Conservation (phyloP, 1,140 invertebrate genomes). For the Phocides pigmalion region DNA sequence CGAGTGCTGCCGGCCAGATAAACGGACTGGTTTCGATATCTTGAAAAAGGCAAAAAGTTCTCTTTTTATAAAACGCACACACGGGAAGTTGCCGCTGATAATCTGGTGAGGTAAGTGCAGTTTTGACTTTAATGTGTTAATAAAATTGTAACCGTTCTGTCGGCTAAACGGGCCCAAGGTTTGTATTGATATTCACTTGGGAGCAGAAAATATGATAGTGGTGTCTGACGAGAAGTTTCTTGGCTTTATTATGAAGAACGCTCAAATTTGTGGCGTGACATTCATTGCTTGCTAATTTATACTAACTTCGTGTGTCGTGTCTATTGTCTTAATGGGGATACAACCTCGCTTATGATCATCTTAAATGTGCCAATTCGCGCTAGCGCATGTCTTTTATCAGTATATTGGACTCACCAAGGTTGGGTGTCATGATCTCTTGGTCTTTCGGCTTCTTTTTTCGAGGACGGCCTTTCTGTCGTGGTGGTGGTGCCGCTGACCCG, state of each 20-base stretch:
- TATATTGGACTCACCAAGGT: conserved; percentile 87
- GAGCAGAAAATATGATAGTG: conserved; percentile 14
- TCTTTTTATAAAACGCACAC: conserved; percentile 66
- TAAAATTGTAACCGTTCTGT: conserved; percentile 81
- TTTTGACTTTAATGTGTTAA: conserved; percentile 82
- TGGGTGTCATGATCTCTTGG: conserved; percentile 92
- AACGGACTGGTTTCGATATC: conserved; percentile 77
- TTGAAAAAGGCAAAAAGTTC: conserved; percentile 60
- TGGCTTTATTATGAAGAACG: conserved; percentile 1
- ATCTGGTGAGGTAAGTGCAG: conserved; percentile 77
- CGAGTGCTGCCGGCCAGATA: conserved; percentile 62
- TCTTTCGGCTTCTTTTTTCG: conserved; percentile 96
- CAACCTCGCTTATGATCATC: neutral
- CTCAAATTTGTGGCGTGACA: conserved; percentile 1
- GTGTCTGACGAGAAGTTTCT: neutral
- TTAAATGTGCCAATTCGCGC: conserved; percentile 40
- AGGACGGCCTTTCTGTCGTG: conserved; percentile 95
- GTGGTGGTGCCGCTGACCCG: conserved; percentile 84
- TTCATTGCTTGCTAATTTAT: conserved; percentile 12
- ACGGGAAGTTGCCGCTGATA: conserved; percentile 75
- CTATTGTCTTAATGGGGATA: conserved; percentile 1
- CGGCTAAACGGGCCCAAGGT: conserved; percentile 52
- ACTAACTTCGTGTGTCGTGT: neutral
- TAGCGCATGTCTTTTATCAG: conserved; percentile 29
- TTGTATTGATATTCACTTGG: conserved; percentile 44